phyloP scores from a whole-genome alignment of 2,113 vertebrate genomes.

The Cavia aperea region DNA sequence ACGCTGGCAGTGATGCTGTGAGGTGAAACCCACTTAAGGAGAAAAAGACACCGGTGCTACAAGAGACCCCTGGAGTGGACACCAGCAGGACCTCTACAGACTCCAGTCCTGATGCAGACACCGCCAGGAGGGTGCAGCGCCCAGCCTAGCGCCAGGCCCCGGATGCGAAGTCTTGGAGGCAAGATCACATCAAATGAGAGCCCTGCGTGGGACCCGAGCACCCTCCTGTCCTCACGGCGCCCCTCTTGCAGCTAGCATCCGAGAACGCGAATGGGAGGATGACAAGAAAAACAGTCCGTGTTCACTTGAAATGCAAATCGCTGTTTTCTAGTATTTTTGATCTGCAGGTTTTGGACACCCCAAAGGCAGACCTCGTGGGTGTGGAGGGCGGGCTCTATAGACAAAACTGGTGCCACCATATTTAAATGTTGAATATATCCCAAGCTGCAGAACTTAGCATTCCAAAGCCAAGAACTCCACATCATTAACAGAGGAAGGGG shows the following conservation, averaged over 20 bases:
- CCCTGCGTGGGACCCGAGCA: neutral
- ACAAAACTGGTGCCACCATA: neutral
- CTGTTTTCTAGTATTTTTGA: neutral
- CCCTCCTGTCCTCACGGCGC: neutral
- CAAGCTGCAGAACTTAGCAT: neutral
- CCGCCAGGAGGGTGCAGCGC: fast-evolving
- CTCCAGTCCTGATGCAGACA: neutral
- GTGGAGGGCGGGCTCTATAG: neutral
- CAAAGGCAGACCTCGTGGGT: neutral
- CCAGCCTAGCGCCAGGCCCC: neutral
- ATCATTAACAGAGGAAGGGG: neutral
- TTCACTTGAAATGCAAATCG: neutral
- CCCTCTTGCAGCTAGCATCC: neutral
- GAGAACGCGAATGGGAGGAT: neutral
- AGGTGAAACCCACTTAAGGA: neutral
- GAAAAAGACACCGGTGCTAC: neutral
- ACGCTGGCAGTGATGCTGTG: neutral
- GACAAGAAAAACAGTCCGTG: neutral
- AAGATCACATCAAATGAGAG: neutral
- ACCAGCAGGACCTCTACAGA: neutral
- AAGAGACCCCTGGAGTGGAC: neutral
- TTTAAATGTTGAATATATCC: neutral
- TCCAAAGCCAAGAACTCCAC: neutral
- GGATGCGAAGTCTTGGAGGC: neutral
- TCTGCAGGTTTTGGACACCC: neutral